phyloP scores from a whole-genome alignment of 35 echinoderm and acorn worm species.

The Apostichopus parvimensis region DNA sequence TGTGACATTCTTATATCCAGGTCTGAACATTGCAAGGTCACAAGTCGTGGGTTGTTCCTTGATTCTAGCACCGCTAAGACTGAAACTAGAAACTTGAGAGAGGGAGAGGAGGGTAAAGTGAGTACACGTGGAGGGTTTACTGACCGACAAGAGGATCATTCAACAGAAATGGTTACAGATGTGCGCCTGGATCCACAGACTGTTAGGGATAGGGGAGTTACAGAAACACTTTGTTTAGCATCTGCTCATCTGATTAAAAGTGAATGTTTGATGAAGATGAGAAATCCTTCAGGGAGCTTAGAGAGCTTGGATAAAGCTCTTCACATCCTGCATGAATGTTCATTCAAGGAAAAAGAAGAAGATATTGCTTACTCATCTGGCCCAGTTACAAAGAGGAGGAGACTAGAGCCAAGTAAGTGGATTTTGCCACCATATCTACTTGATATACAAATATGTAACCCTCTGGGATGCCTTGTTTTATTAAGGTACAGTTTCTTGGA shows the following conservation, averaged over 20 bases:
- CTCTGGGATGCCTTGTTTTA: neutral
- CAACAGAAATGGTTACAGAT: neutral
- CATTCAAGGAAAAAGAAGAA: neutral
- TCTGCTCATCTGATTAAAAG: constrained; percentile 15
- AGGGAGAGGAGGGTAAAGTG: neutral
- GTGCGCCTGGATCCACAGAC: neutral
- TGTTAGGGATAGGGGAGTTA: neutral
- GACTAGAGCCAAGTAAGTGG: constrained; percentile 15
- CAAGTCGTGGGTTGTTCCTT: neutral
- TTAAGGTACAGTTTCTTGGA: too few relatives aligned
- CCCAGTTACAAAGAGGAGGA: constrained; percentile 38
- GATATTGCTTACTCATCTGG: neutral
- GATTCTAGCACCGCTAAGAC: neutral
- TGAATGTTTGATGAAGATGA: constrained; percentile 45
- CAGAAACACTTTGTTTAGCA: neutral
- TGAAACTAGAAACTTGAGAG: neutral
- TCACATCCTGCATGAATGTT: constrained; percentile 34
- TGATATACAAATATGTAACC: neutral
- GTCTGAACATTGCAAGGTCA: constrained; percentile 13
- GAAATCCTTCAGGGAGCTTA: neutral
- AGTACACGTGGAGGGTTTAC: neutral
- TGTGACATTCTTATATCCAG: constrained; percentile 47
- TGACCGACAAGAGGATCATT: neutral
- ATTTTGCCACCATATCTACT: neutral
- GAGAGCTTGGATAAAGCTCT: constrained; percentile 19